These are phyloP conservation scores for Herminia tarsipennalis DNA, from an alignment of 2,888 invertebrate species.

Conservation along the genomic window DNA sequence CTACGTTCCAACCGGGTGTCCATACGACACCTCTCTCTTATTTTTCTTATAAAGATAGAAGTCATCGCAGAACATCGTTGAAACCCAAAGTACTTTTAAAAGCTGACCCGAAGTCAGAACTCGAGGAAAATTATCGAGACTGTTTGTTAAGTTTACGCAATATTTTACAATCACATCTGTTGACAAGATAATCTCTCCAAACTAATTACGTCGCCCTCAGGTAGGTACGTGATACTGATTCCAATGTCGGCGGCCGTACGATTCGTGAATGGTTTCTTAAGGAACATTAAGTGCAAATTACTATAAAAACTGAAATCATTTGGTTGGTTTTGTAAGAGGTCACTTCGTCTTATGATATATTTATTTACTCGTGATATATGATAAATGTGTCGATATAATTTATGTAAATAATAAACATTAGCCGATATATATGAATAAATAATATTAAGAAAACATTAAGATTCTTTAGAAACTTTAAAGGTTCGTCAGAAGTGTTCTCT, in stretches of 20 bases:
- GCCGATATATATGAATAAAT: slow-evolving; percentile 22
- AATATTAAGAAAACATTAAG: slow-evolving; percentile 1
- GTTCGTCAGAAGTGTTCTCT: neutral
- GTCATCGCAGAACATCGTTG: no score
- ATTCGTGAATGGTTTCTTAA: slow-evolving; percentile 1
- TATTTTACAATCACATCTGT: neutral
- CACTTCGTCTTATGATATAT: slow-evolving; percentile 12
- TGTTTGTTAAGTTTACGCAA: slow-evolving; percentile 22
- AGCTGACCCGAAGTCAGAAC: neutral
- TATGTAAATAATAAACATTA: slow-evolving; percentile 28
- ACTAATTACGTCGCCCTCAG: neutral
- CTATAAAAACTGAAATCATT: neutral
- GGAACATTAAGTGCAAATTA: slow-evolving; percentile 2
- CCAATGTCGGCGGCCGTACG: no score
- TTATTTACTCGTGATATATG: slow-evolving; percentile 20
- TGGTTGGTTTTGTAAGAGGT: slow-evolving; percentile 9
- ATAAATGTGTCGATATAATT: slow-evolving; percentile 25
- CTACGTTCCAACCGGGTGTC: no score
- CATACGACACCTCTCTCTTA: no score
- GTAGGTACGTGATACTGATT: slow-evolving; percentile 1
- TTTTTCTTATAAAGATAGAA: no score
- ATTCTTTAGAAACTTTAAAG: neutral
- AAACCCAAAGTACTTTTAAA: neutral
- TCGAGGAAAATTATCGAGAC: slow-evolving; percentile 11
- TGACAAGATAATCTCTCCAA: slow-evolving; percentile 1